A percentile compares a stretch with the other conserved stretches of the same genome.
phyloP scores from a whole-genome alignment of 2,888 invertebrate species.

The Catonia carolina region DNA sequence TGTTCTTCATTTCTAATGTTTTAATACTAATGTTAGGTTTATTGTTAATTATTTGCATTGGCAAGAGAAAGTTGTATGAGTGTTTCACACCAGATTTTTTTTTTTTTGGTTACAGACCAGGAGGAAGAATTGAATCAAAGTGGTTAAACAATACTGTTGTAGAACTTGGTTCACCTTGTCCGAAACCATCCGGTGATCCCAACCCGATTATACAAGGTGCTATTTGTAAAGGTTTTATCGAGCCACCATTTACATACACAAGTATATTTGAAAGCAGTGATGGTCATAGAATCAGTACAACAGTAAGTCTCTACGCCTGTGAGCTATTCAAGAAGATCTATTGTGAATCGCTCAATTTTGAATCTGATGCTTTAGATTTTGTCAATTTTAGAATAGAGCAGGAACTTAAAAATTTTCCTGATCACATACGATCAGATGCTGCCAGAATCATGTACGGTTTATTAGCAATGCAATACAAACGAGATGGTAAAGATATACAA shows the following conservation, averaged over 20 bases:
- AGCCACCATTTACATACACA: slow-evolving; percentile 49
- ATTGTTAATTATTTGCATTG: not conserved
- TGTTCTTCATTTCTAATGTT: no score
- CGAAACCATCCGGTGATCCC: slow-evolving; percentile 61
- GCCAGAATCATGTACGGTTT: slow-evolving; percentile 61
- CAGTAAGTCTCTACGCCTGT: slow-evolving; percentile 56
- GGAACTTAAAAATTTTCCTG: slow-evolving; percentile 60
- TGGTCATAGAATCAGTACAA: slow-evolving; percentile 57
- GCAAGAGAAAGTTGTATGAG: no score
- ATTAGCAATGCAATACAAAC: slow-evolving; percentile 55
- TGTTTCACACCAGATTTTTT: no score
- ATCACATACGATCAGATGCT: slow-evolving; percentile 62
- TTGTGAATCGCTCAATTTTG: slow-evolving; percentile 50
- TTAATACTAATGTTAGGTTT: not conserved
- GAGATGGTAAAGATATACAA: slow-evolving; percentile 63
- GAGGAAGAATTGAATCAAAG: slow-evolving; percentile 69
- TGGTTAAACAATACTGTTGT: slow-evolving; percentile 70
- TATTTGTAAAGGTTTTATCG: slow-evolving; percentile 57
- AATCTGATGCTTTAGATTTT: slow-evolving; percentile 35
- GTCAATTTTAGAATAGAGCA: slow-evolving; percentile 59
- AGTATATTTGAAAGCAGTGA: slow-evolving; percentile 63
- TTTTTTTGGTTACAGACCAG: slow-evolving; percentile 50
- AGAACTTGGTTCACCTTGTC: slow-evolving; percentile 70
- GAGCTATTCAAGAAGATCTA: slow-evolving; percentile 61
- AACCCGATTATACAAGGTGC: slow-evolving; percentile 64